Evolutionary conservation across 2,888 invertebrate genomes (phyloP), one percentile per base, ranked within the genome.

Genomic region (Zelleria hepariella): DNA sequence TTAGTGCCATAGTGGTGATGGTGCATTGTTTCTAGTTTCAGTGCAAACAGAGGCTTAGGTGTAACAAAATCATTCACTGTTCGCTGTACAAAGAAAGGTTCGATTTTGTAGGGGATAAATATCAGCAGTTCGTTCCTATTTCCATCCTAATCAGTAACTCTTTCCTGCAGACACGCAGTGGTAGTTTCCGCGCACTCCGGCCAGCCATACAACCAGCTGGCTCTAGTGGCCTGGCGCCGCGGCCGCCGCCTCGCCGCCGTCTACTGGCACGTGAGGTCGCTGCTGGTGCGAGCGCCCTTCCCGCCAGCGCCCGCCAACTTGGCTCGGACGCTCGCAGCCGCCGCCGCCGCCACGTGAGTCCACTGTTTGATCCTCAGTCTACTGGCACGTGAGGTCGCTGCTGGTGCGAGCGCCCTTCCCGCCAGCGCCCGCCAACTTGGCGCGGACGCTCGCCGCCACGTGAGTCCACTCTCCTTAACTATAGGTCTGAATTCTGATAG

Each of bases 151-250:
- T n/a, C n/a, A n/a, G n/a, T n/a, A n/a, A n/a, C n/a, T n/a, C n/a
- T n/a, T 8, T 15, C 53, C 24, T 18, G 8, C 69, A 93, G 94
- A 67, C 94, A 95, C 80, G 94, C 95, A 52, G 91, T 94, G 56
- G 90, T 91, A 57, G 90, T 94, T 59, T 93, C 93, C 3, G 94
- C 94, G 59, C 92, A 92, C 66, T 94, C 93, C 62, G 96, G 96
- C 5, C 96, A 96, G 79, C 96, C 96, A 0, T 97, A 96, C 83
- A 96, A 97, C 83, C 96, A 97, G 84, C 86, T 96, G 72, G 94
- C 96, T 58, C 89, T 96, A 55, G 87, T 97, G 64, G 94, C 95
- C 78, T 94, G 95, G 66, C 94, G 94, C 42, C 92, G 94, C 65
- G 94, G 94, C 20, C 93, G 96, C 72, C 93, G 94, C 69, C 90